A percentile compares a stretch with the other conserved stretches of the same genome.
phyloP scores from a whole-genome alignment of 2,113 vertebrate species.

The Anthoscopus minutus region DNA sequence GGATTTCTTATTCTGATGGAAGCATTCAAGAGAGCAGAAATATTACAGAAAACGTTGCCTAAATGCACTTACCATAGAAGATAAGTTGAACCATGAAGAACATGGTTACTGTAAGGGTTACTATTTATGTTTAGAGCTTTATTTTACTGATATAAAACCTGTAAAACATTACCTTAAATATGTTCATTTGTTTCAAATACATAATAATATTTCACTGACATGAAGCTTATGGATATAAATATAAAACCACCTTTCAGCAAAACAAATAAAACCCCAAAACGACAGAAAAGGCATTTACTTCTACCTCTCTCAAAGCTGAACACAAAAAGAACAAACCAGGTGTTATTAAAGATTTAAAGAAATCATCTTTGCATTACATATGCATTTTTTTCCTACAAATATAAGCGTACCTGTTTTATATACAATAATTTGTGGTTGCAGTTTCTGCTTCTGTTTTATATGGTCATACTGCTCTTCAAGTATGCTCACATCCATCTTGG shows the following conservation, averaged over 20 bases:
- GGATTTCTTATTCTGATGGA: background rate
- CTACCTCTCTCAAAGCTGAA: background rate
- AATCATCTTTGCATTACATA: background rate
- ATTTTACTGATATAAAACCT: background rate
- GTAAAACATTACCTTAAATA: background rate
- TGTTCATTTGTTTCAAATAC: background rate
- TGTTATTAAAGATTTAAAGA: background rate
- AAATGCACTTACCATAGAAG: background rate
- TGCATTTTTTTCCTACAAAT: background rate
- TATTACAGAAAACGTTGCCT: background rate
- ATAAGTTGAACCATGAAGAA: too few relatives aligned
- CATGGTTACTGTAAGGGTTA: background rate
- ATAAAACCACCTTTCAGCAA: background rate
- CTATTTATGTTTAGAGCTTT: background rate
- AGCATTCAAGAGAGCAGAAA: background rate
- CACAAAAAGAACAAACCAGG: background rate
- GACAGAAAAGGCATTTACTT: background rate
- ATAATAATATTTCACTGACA: background rate
- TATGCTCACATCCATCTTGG: conserved; percentile 75
- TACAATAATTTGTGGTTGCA: conserved; percentile 68
- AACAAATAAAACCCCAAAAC: background rate
- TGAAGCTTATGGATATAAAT: background rate
- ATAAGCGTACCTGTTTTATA: conserved; percentile 73
- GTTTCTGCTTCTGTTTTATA: conserved; percentile 71
- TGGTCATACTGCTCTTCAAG: conserved; percentile 77